These are phyloP conservation scores for Phyllostomus hastatus DNA, from an alignment of 2,113 vertebrate genomes.

Conservation along the genomic window DNA sequence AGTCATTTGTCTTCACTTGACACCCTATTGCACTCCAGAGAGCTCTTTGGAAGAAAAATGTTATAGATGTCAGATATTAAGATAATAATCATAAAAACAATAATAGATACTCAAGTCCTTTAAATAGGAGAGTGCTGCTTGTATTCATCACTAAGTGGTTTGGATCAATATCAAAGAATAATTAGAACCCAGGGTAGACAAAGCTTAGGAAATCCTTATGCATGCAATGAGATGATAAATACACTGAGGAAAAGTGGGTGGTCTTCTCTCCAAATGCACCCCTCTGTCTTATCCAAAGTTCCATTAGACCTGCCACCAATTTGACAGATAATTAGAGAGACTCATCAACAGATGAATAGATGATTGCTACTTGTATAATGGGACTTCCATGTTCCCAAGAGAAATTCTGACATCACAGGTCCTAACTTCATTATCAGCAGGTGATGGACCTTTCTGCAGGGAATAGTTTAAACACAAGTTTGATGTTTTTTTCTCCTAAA, in stretches of 20 bases:
- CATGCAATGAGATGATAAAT: background rate
- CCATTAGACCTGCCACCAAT: background rate
- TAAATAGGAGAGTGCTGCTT: slow-evolving; percentile 39
- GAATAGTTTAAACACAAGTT: background rate
- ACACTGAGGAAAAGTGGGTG: background rate
- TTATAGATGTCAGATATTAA: slow-evolving; percentile 62
- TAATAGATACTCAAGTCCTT: slow-evolving; percentile 39
- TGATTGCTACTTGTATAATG: background rate
- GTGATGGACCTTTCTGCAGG: background rate
- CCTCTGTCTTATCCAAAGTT: background rate
- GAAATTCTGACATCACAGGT: background rate
- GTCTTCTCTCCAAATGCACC: background rate
- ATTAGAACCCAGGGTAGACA: background rate
- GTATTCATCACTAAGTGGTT: slow-evolving; percentile 43
- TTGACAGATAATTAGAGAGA: background rate
- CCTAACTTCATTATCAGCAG: background rate
- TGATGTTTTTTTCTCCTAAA: background rate
- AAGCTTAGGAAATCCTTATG: background rate
- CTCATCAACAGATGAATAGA: slow-evolving; percentile 10
- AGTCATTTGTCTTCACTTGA: slow-evolving; percentile 58
- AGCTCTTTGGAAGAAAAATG: slow-evolving; percentile 51
- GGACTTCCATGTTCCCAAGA: background rate
- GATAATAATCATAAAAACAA: slow-evolving; percentile 69
- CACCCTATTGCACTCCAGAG: slow-evolving; percentile 55
- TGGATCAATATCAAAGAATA: slow-evolving; percentile 51